Base-by-base conservation (phyloP, 2,888 invertebrate species). In the Orthosia gothica region DNA sequence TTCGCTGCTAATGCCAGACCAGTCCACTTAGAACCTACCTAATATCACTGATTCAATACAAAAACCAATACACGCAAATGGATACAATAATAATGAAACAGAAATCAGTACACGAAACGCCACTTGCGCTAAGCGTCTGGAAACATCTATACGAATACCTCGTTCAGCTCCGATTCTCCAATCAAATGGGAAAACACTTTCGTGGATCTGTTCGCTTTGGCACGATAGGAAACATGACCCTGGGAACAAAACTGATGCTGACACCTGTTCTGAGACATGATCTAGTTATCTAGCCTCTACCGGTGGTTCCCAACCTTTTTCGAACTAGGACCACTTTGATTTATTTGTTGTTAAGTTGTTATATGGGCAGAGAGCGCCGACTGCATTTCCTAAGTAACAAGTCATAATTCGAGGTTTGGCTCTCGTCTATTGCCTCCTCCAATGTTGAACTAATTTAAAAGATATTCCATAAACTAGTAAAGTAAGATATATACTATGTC, bases 221-320 rank as follows among this genome's bases (percentile, higher is more conserved):
- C 15, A n/a, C 58, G 58, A 59, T 23, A 68, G 52, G 49, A 71
- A 74, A 84, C 68, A 45, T 49, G 65, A 84, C 54, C 49, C 55
- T 84, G 85, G 65, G 81, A 84, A 81, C 65, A 52, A 55, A 84
- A 50, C 70, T 75, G 65, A 66, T 70, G 50, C 61, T 62, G 61
- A 62, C 81, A 82, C 70, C 68, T 81, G 81, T 58, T 55, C 67
- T 20, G 23, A 54, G 23, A 52, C 52, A 18, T 63, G 45, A 62
- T 70, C 63, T 79, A 79, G 70, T 57, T 61, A 55, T 54, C n/a
- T 71, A 67, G 62, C n/a, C 18, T 57, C 23, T n/a, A 32, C 32
- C 32, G 32, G 32, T 32, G 32, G 32, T 32, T 32, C 32, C 32
- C 32, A 32, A 32, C 32, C 32, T 32, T 32, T 32, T 32, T 32